Evolutionary conservation across 2,888 invertebrate genomes (phyloP).

Genomic region (Blera fallax): DNA sequence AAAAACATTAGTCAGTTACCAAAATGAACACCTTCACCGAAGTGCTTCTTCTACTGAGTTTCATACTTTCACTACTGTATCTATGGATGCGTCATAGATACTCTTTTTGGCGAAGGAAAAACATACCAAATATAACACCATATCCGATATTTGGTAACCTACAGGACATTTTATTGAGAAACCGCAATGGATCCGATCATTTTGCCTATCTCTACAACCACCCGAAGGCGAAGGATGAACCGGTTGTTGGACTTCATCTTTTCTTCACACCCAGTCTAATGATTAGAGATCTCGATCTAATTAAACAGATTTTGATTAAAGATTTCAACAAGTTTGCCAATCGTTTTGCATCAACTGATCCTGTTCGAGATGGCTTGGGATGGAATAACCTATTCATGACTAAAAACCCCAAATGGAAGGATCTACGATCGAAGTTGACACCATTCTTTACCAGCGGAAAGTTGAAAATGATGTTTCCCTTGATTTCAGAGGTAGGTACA

Average conservation of each 20-base stretch:
- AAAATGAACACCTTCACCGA: not conserved
- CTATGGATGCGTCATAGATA: constrained; percentile 79
- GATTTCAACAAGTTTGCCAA: constrained; percentile 81
- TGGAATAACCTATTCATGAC: constrained; percentile 81
- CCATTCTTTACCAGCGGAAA: constrained; percentile 82
- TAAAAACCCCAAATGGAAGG: constrained; percentile 81
- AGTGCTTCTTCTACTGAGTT: constrained; percentile 74
- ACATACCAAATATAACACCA: constrained; percentile 79
- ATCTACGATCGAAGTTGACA: constrained; percentile 80
- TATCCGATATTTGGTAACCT: constrained; percentile 82
- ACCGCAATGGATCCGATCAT: constrained; percentile 77
- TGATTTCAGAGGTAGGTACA: constrained; percentile 77
- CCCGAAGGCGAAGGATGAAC: constrained; percentile 74
- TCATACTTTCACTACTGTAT: constrained; percentile 72
- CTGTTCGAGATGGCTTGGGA: constrained; percentile 79
- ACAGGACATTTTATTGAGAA: constrained; percentile 76
- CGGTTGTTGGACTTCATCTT: constrained; percentile 80
- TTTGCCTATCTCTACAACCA: constrained; percentile 80
- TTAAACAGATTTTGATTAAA: constrained; percentile 82
- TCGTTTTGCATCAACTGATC: constrained; percentile 76
- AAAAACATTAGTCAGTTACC: not conserved
- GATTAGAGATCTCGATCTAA: constrained; percentile 81
- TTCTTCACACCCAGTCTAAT: constrained; percentile 81
- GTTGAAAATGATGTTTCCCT: constrained; percentile 79
- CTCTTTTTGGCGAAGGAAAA: constrained; percentile 79